These are phyloP conservation scores for Jaculus jaculus DNA, from an alignment of 2,113 vertebrate genomes.

Conservation along the genomic window DNA sequence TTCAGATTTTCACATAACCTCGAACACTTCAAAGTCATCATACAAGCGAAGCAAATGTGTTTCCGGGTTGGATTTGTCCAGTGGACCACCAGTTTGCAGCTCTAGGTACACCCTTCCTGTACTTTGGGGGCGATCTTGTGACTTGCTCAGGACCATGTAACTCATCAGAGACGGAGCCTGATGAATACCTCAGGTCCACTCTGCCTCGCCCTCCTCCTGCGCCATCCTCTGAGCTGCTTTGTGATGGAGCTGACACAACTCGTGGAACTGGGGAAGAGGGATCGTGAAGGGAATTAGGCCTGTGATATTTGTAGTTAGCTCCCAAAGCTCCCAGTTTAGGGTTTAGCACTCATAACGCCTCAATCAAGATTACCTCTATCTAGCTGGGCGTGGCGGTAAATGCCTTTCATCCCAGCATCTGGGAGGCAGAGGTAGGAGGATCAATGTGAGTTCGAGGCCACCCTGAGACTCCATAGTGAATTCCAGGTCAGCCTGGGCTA, in stretches of 20 bases:
- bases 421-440: no score
- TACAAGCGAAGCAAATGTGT: background rate
- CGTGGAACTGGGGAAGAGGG: background rate
- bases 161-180: background rate
- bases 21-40: background rate
- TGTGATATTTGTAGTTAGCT: background rate
- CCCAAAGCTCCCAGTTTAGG: background rate
- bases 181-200: no score
- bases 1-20: background rate
- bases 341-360: background rate
- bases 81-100: background rate
- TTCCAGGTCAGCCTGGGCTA: no score
- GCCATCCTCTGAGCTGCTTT: background rate
- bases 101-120: background rate
- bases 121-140: background rate
- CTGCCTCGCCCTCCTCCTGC: no score
- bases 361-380: background rate
- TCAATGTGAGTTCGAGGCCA: no score
- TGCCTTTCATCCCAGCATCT: no score
- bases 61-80: constrained; percentile 4
- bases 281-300: background rate
- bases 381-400: no score
- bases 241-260: background rate
- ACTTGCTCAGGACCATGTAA: background rate
- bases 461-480: no score